These are phyloP conservation scores for Vidua chalybeata DNA, from an alignment of 2,113 vertebrate genomes.

Conservation along the genomic window DNA sequence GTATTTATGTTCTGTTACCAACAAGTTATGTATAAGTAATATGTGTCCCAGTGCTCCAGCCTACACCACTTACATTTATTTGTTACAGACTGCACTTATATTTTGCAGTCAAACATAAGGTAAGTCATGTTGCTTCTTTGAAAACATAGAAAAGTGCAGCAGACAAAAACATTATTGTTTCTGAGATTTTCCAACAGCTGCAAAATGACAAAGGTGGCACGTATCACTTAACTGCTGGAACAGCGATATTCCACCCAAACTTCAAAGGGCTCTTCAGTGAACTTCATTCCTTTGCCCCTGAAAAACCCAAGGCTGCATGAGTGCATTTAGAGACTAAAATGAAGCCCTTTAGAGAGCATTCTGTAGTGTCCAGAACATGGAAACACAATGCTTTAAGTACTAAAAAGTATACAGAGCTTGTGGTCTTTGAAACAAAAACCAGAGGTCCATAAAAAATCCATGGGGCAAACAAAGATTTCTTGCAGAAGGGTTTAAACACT, in stretches of 20 bases:
- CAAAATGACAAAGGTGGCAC: neutral
- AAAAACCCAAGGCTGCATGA: neutral
- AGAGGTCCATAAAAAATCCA: neutral
- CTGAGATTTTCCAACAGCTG: slow-evolving; percentile 48
- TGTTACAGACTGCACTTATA: slow-evolving; percentile 79
- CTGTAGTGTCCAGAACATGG: neutral
- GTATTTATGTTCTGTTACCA: slow-evolving; percentile 92
- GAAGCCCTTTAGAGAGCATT: neutral
- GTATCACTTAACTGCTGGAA: neutral
- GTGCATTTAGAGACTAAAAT: neutral
- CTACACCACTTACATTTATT: slow-evolving; percentile 82
- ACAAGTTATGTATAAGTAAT: slow-evolving; percentile 90
- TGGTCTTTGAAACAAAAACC: neutral
- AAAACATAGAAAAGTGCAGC: slow-evolving; percentile 57
- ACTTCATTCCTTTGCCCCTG: neutral
- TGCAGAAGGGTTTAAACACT: neutral
- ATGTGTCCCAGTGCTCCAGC: slow-evolving; percentile 74
- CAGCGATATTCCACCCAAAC: neutral
- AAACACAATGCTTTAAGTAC: neutral
- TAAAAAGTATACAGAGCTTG: neutral
- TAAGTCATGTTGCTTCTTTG: slow-evolving; percentile 54
- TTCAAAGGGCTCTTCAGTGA: neutral
- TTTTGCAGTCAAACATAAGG: slow-evolving; percentile 41
- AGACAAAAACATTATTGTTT: slow-evolving; percentile 50
- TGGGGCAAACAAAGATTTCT: neutral